A percentile compares a stretch with the other conserved stretches of the same genome.
These are phyloP conservation scores for Eulemur rufifrons DNA, from an alignment of 2,113 vertebrate species.

Conservation along the genomic window DNA sequence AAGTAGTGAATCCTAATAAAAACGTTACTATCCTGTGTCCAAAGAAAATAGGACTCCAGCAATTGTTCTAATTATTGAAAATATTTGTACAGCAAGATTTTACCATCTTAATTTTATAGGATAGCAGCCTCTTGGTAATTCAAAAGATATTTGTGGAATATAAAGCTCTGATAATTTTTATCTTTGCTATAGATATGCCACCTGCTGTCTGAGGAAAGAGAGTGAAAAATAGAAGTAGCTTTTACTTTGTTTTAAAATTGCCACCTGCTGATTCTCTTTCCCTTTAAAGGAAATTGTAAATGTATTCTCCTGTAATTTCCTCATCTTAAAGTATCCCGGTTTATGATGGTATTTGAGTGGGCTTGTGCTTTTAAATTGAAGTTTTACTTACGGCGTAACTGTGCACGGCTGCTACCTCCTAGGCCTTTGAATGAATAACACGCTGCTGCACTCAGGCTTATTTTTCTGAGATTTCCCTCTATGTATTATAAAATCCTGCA, in stretches of 20 bases:
- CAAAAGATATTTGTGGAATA: not conserved
- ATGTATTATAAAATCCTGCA: not conserved
- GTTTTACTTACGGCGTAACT: not conserved
- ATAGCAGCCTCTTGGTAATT: not conserved
- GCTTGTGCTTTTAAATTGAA: slow-evolving; percentile 46
- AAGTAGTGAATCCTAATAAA: not conserved
- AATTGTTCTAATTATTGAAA: slow-evolving; percentile 35
- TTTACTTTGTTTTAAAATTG: slow-evolving; percentile 72
- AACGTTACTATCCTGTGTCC: not conserved
- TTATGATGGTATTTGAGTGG: slow-evolving; percentile 57
- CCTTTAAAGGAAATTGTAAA: slow-evolving; percentile 62
- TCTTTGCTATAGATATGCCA: slow-evolving; percentile 54
- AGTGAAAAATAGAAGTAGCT: slow-evolving; percentile 41
- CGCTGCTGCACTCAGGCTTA: not conserved
- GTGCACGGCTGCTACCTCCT: slow-evolving; percentile 4
- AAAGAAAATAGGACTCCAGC: not conserved
- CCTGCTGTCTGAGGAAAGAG: slow-evolving; percentile 56
- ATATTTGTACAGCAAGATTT: slow-evolving; percentile 38
- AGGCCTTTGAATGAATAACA: slow-evolving; percentile 27
- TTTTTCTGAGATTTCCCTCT: slow-evolving; percentile 22
- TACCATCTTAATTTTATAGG: slow-evolving; percentile 24
- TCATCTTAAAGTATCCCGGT: slow-evolving; percentile 37
- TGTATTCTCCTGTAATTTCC: slow-evolving; percentile 58
- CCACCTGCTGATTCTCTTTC: slow-evolving; percentile 58
- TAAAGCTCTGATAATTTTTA: not conserved